Evolutionary conservation across 2,113 vertebrate genomes (phyloP), one percentile per base, ranked within the genome.

Genomic region (Entomyzon cyanotis): DNA sequence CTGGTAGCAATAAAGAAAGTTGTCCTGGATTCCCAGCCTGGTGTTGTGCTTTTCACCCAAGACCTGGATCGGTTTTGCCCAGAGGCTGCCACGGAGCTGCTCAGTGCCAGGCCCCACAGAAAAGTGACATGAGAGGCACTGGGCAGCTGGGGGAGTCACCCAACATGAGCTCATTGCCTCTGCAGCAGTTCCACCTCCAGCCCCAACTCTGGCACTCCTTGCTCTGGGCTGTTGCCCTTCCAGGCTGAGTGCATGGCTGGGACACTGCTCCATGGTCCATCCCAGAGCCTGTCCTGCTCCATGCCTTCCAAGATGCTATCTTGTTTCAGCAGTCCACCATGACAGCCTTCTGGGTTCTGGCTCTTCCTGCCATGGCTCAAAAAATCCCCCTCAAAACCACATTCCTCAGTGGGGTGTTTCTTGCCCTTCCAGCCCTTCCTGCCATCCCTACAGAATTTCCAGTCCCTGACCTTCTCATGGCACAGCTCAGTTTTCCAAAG

Each of bases 1-100:
- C 98, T 98, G 98, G 98, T 98, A 98, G 97, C 98, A 98, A 98
- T 98, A 98, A 98, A 98, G 94, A 97, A 98, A 76, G 97, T 98
- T 98, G 98, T 98, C 98, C 98, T 98, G 97, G 96, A 77, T 23
- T 76, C 92, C 6, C 41, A 52, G 65, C 93, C 35, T 60, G 19
- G 4, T 50, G 44, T 5, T 18, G 41, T 95, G 81, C 55, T 74
- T 94, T 73, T 71, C 62, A 12, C 9, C 28, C 0, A 0, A 13
- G 24, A 10, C 28, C n/a, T 30, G 35, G 44, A 17, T 10, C 7
- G 3, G 31, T 42, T 76, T 77, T 49, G 16, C 11, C 13, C 0
- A 0, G 35, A 30, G 33, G 64, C 52, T n/a, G 42, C 37, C 27
- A 31, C 31, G 50, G 24, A 64, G 39, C 35, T 52, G 53, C 77